A percentile compares a stretch with the other conserved stretches of the same genome.
phyloP scores from a whole-genome alignment of 2,797 vertebrate species.

The Trachops cirrhosus region DNA sequence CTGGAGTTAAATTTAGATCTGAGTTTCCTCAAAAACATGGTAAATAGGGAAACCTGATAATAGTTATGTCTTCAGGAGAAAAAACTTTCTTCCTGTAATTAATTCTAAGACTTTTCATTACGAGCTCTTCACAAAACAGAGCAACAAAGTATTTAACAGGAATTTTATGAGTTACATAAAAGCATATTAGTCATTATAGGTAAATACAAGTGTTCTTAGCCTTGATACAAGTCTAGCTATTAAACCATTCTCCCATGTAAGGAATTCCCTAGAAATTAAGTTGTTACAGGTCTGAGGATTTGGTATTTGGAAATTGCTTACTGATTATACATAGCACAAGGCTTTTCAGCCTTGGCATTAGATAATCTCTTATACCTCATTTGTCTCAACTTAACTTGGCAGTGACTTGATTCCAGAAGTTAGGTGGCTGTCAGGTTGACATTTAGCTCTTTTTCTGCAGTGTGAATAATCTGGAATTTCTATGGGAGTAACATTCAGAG shows the following conservation, averaged over 20 bases:
- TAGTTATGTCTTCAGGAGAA: not conserved
- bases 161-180: not conserved
- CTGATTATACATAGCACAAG: not conserved
- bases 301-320: not conserved
- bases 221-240: not conserved
- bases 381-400: not conserved
- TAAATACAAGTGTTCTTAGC: not conserved
- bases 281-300: not conserved
- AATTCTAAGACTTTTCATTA: not conserved
- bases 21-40: not conserved
- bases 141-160: not conserved
- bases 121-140: not conserved
- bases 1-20: not conserved
- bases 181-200: not conserved
- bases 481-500: not conserved
- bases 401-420: conserved; percentile 8
- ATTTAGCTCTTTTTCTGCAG: not conserved
- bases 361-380: not conserved
- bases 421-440: not conserved
- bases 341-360: not conserved
- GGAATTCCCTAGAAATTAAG: not conserved
- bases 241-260: not conserved
- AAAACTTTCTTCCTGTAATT: not conserved
- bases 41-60: not conserved
- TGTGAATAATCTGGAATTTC: not conserved